Evolutionary conservation across 2,888 invertebrate genomes (phyloP).

Genomic region (Leptopilina drosophilae): DNA sequence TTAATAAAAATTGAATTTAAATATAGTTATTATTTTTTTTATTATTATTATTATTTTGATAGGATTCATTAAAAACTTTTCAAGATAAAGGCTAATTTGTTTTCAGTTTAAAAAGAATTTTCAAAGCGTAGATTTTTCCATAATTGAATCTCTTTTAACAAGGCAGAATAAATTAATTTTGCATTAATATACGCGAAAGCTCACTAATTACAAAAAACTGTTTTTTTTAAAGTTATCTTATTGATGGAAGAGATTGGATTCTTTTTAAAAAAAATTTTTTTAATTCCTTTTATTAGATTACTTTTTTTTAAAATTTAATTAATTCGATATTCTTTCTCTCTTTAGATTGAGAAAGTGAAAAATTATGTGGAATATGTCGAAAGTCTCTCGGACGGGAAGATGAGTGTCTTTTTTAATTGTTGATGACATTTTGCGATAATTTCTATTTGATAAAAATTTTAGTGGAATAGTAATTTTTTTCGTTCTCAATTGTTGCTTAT

Average conservation of each 20-base stretch:
- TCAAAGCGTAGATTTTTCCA: slow-evolving; percentile 2
- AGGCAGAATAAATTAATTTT: slow-evolving; percentile 1
- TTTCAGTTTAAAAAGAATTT: slow-evolving; percentile 5
- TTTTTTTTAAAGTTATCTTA: background rate
- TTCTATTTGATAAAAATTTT: too few relatives aligned
- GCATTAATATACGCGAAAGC: background rate
- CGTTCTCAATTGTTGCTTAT: too few relatives aligned
- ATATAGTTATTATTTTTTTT: too few relatives aligned
- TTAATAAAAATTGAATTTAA: too few relatives aligned
- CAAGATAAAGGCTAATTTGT: background rate
- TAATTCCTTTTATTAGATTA: background rate
- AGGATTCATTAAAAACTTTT: background rate
- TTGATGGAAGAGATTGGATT: background rate
- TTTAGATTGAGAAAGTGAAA: too few relatives aligned
- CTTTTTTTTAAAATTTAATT: background rate
- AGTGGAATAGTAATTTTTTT: too few relatives aligned
- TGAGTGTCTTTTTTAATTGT: too few relatives aligned
- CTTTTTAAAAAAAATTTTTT: background rate
- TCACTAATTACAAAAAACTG: background rate
- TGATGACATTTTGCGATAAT: too few relatives aligned
- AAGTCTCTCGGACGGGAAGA: too few relatives aligned
- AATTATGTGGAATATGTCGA: too few relatives aligned
- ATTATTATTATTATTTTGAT: too few relatives aligned
- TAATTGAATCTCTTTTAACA: slow-evolving; percentile 6
- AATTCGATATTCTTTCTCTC: too few relatives aligned